phyloP scores from a whole-genome alignment of 1,140 invertebrate species.

The Drosophila jambulina region DNA sequence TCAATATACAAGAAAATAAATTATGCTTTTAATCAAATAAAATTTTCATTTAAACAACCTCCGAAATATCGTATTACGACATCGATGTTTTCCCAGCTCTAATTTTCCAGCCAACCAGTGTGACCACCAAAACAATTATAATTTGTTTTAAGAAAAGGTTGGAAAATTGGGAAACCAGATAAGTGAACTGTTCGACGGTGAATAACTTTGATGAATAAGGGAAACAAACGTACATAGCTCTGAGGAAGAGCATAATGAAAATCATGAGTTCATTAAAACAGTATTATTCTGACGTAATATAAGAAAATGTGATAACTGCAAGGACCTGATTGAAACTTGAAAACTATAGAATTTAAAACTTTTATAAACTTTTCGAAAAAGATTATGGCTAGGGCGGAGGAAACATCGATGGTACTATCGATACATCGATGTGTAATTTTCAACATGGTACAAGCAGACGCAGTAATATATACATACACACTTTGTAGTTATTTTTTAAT shows the following conservation, averaged over 20 bases:
- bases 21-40: not conserved
- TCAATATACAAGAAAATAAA: not conserved
- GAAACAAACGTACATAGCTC: too few species aligned
- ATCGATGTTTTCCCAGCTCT: not conserved
- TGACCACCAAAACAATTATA: not conserved
- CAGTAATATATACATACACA: conserved; percentile 25
- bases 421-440: too few species aligned
- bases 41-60: not conserved
- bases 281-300: too few species aligned
- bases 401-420: not conserved
- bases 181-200: not conserved
- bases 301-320: too few species aligned
- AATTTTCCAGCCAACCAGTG: not conserved
- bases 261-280: too few species aligned
- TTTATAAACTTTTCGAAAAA: too few species aligned
- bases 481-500: conserved; percentile 41
- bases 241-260: too few species aligned
- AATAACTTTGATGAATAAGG: not conserved
- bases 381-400: too few species aligned
- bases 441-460: conserved; percentile 3
- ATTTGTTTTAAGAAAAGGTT: not conserved
- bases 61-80: not conserved
- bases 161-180: not conserved
- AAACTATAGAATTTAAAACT: too few species aligned
- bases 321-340: too few species aligned